Percentiles rank a stretch among this genome's conserved stretches.
phyloP scores from a whole-genome alignment of 2,113 vertebrate genomes.

The Nibea albiflora region DNA sequence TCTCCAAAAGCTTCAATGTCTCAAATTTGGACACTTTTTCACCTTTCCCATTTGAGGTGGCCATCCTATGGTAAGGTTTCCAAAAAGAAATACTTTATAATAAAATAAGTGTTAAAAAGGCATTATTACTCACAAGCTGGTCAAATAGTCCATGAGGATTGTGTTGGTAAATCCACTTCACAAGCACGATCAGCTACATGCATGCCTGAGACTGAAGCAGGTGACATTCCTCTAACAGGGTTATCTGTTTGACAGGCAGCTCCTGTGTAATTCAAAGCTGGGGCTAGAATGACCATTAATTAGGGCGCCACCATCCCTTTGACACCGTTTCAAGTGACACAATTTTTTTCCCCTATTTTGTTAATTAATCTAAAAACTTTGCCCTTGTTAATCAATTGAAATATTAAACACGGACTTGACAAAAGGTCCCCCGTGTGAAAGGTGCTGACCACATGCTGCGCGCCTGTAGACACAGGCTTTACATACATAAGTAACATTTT shows the following conservation, averaged over 20 bases:
- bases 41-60: conserved; percentile 69
- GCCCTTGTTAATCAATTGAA: conserved; percentile 32
- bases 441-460: background rate
- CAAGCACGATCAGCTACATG: conserved; percentile 18
- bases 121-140: background rate
- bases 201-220: conserved; percentile 56
- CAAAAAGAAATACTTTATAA: background rate
- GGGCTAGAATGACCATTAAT: conserved; percentile 89
- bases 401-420: conserved; percentile 41
- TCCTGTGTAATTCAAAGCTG: conserved; percentile 85
- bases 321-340: conserved; percentile 85
- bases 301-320: conserved; percentile 79
- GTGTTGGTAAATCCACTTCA: conserved; percentile 49
- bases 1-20: conserved; percentile 83
- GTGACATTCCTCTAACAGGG: conserved; percentile 68
- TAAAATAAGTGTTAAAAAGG: conserved; percentile 5
- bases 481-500: conserved; percentile 64
- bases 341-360: conserved; percentile 68
- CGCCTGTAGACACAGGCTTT: background rate
- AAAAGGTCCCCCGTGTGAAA: background rate
- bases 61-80: conserved; percentile 65
- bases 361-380: conserved; percentile 75
- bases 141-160: conserved; percentile 27
- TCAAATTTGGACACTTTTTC: conserved; percentile 83
- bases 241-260: conserved; percentile 71